These are phyloP conservation scores for Syrmaticus mikado DNA, from an alignment of 2,113 vertebrate species.

Conservation along the genomic window DNA sequence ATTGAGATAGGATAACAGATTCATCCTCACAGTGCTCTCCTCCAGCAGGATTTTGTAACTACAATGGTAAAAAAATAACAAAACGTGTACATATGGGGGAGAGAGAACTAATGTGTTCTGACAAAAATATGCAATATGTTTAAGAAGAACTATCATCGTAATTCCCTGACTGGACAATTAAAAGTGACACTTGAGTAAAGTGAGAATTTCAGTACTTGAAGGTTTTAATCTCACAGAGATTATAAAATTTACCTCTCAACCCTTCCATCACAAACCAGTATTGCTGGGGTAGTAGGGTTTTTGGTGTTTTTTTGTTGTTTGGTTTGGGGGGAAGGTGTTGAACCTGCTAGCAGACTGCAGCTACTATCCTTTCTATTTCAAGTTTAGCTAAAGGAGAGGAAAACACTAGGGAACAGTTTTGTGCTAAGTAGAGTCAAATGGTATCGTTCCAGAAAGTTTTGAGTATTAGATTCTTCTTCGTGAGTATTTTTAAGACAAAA, in stretches of 20 bases:
- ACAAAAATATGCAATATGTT: too few relatives aligned
- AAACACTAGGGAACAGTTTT: background rate
- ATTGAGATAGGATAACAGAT: background rate
- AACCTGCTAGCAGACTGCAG: background rate
- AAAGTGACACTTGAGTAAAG: background rate
- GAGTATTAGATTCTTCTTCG: background rate
- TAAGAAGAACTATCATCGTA: background rate
- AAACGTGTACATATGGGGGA: background rate
- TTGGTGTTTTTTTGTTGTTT: too few relatives aligned
- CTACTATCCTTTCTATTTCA: background rate
- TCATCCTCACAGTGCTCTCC: background rate
- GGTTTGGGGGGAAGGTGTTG: background rate
- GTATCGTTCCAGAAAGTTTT: background rate
- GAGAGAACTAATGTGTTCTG: background rate
- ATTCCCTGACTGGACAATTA: background rate
- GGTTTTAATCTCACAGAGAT: background rate
- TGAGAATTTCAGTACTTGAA: background rate
- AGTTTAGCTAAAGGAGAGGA: background rate
- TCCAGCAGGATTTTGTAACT: background rate
- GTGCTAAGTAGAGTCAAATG: background rate
- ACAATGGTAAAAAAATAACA: background rate
- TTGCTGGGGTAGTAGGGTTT: accelerated
- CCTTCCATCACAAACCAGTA: background rate
- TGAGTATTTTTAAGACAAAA: background rate
- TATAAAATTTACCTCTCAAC: background rate